phyloP scores from a whole-genome alignment of 1,140 invertebrate species.

The Drosophila virilis region DNA sequence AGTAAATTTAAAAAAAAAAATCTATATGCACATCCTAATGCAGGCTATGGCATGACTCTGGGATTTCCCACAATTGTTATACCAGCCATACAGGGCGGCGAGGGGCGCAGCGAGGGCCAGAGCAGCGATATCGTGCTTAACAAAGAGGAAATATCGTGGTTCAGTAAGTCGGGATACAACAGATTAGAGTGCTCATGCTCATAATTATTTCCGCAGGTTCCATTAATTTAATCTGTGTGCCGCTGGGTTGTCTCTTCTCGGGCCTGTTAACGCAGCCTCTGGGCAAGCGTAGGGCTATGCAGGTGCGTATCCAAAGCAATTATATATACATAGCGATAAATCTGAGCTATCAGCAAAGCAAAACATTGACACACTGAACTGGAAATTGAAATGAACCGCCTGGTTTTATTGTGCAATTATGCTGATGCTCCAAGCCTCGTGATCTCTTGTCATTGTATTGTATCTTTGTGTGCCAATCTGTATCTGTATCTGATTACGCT shows the following conservation, averaged over 20 bases:
- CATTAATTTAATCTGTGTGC: slow-evolving; percentile 90
- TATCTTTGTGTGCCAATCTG: slow-evolving; percentile 3
- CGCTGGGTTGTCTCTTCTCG: slow-evolving; percentile 90
- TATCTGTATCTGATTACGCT: slow-evolving; percentile 3
- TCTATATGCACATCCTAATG: background rate
- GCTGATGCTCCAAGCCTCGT: slow-evolving; percentile 24
- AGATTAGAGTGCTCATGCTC: background rate
- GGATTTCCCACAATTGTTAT: slow-evolving; percentile 92
- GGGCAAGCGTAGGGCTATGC: slow-evolving; percentile 89
- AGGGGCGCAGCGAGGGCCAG: slow-evolving; percentile 83
- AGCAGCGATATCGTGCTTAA: slow-evolving; percentile 85
- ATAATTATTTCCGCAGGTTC: slow-evolving; percentile 86
- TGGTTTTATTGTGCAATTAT: slow-evolving; percentile 60
- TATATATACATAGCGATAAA: background rate
- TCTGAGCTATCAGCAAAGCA: slow-evolving; percentile 35
- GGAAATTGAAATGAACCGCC: slow-evolving; percentile 48
- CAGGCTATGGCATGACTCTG: slow-evolving; percentile 90
- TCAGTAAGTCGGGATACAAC: slow-evolving; percentile 86
- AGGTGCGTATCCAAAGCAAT: slow-evolving; percentile 83
- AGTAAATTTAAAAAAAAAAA: background rate
- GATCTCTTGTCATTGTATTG: slow-evolving; percentile 34
- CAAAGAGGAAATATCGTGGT: slow-evolving; percentile 90
- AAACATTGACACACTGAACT: slow-evolving; percentile 69
- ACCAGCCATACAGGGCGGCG: slow-evolving; percentile 86
- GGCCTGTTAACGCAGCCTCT: slow-evolving; percentile 88